Conservation (phyloP, 2,797 vertebrate genomes). For the Corythornis leucogaster region DNA sequence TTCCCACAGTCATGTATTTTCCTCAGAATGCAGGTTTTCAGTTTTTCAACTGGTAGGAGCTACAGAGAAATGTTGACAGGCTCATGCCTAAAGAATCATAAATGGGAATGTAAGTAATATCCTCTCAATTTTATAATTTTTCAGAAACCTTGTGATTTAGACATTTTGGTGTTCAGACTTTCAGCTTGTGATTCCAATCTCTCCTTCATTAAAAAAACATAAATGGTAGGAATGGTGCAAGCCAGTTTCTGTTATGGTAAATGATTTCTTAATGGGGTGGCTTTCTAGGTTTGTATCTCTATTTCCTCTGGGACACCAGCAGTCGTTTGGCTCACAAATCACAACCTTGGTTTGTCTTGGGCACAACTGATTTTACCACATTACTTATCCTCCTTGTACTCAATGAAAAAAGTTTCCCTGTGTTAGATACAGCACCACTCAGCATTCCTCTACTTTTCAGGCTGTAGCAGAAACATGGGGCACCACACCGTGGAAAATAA, state of each 20-base stretch:
- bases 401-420: not conserved
- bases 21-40: not conserved
- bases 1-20: not conserved
- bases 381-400: not conserved
- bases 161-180: not conserved
- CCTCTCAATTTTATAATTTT: not conserved
- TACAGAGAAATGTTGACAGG: not conserved
- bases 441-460: not conserved
- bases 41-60: not conserved
- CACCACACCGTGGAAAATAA: constrained; percentile 55
- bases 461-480: not conserved
- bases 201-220: not conserved
- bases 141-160: not conserved
- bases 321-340: not conserved
- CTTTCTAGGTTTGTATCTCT: not conserved
- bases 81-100: not conserved
- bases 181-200: not conserved
- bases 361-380: not conserved
- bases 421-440: not conserved
- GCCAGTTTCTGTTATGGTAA: not conserved
- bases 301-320: not conserved
- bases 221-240: not conserved
- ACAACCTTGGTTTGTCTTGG: not conserved
- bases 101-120: not conserved
- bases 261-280: not conserved